phyloP scores from a whole-genome alignment of 2,888 invertebrate genomes.

The Polylopha cassiicola region DNA sequence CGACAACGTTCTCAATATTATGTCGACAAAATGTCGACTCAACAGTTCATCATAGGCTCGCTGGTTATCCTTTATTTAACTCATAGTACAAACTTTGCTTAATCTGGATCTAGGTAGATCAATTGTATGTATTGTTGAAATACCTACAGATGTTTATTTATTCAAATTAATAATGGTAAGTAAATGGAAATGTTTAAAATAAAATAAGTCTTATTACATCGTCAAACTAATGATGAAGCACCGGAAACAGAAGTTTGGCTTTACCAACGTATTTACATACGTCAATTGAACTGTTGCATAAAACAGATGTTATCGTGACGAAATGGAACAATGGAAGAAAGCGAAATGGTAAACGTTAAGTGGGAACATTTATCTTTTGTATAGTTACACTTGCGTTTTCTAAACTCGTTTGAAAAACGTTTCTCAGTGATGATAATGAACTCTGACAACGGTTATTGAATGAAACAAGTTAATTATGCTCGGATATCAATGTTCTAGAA shows the following conservation, averaged over 20 bases:
- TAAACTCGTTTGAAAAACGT: conserved; percentile 16
- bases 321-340: conserved; percentile 34
- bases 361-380: conserved; percentile 9
- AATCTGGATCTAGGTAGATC: too few relatives aligned
- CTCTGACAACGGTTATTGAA: conserved; percentile 37
- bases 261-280: conserved; percentile 10
- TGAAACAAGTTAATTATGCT: conserved; percentile 38
- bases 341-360: conserved; percentile 20
- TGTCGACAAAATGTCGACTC: too few relatives aligned
- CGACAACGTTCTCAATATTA: too few relatives aligned
- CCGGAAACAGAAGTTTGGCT: conserved; percentile 11
- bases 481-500: conserved; percentile 40
- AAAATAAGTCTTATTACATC: too few relatives aligned
- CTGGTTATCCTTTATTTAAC: too few relatives aligned
- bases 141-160: too few relatives aligned
- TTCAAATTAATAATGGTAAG: too few relatives aligned
- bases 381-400: conserved; percentile 18
- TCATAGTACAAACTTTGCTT: too few relatives aligned
- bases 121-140: too few relatives aligned
- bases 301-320: conserved; percentile 22
- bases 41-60: too few relatives aligned
- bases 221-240: neutral
- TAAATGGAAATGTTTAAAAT: too few relatives aligned
- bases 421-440: conserved; percentile 20
- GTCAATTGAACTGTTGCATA: conserved; percentile 28